phyloP scores from a whole-genome alignment of 2,888 invertebrate species.

The Ganaspis brasiliensis region DNA sequence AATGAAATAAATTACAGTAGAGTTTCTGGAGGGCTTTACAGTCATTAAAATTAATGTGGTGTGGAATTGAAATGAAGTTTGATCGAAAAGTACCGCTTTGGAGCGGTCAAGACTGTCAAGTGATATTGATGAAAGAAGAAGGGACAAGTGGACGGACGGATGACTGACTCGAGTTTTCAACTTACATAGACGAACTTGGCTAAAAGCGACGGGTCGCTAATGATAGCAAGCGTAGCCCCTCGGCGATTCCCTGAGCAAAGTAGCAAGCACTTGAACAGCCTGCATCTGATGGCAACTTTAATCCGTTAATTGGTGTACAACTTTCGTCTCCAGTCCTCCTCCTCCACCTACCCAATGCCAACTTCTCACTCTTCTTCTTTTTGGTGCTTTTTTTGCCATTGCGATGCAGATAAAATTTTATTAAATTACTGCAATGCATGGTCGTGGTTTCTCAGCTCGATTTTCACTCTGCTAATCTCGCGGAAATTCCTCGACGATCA shows the following conservation, averaged over 20 bases:
- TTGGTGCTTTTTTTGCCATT: slow-evolving; percentile 13
- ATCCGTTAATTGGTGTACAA: slow-evolving; percentile 77
- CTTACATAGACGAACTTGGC: slow-evolving; percentile 59
- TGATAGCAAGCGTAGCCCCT: slow-evolving; percentile 61
- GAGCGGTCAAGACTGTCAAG: slow-evolving; percentile 59
- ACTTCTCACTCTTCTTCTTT: slow-evolving; percentile 20
- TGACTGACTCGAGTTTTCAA: slow-evolving; percentile 60
- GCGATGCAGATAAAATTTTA: slow-evolving; percentile 59
- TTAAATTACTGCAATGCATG: slow-evolving; percentile 64
- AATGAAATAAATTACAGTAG: not conserved
- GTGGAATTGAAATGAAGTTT: slow-evolving; percentile 29
- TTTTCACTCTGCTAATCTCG: slow-evolving; percentile 39
- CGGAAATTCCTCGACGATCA: slow-evolving; percentile 45
- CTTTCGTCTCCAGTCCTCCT: slow-evolving; percentile 63
- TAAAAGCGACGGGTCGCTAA: slow-evolving; percentile 68
- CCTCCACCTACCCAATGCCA: slow-evolving; percentile 4
- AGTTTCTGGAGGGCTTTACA: not conserved
- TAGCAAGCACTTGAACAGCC: slow-evolving; percentile 69
- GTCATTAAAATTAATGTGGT: not conserved
- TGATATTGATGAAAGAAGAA: slow-evolving; percentile 55
- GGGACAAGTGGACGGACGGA: slow-evolving; percentile 61
- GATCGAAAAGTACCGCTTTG: slow-evolving; percentile 30
- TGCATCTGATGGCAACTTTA: slow-evolving; percentile 75
- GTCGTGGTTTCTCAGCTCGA: slow-evolving; percentile 60
- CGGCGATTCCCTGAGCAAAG: slow-evolving; percentile 53